Conservation (phyloP, 2,888 invertebrate genomes). For the Ypsolopha sequella region DNA sequence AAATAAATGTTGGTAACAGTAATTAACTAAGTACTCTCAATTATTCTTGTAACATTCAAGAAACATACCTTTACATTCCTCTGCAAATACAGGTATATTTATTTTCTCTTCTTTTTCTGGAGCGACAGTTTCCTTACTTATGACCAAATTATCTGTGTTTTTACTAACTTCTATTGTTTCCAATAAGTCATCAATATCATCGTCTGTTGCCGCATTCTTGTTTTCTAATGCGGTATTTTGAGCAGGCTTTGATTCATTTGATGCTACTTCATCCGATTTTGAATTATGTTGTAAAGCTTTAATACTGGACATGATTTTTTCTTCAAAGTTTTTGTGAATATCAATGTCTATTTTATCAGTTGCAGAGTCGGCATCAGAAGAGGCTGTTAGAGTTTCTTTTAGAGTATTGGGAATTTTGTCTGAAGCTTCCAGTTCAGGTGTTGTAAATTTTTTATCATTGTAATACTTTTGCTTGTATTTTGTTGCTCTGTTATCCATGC, state of each 20-base stretch:
- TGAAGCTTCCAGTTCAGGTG: slow-evolving; percentile 38
- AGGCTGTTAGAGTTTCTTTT: slow-evolving; percentile 12
- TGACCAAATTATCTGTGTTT: no score
- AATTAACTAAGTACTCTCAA: not conserved
- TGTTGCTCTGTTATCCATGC: slow-evolving; percentile 47
- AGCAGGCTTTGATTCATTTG: no score
- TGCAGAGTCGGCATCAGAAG: not conserved
- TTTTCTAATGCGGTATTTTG: no score
- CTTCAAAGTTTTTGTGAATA: not conserved
- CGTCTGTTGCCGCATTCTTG: not conserved
- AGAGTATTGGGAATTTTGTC: slow-evolving; percentile 31
- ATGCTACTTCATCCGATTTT: no score
- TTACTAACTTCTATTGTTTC: not conserved
- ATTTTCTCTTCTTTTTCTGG: no score
- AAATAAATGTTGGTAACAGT: no score
- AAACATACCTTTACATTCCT: no score
- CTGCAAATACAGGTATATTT: no score
- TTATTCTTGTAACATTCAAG: not conserved
- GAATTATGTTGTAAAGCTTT: no score
- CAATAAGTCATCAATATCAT: not conserved
- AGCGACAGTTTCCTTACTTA: no score
- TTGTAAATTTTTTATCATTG: slow-evolving; percentile 39
- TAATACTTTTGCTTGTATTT: slow-evolving; percentile 54
- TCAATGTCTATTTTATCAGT: not conserved
- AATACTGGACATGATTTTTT: slow-evolving; percentile 1